Evolutionary conservation across 2,888 invertebrate species (phyloP).

Genomic region (Lithophane ornitopus): DNA sequence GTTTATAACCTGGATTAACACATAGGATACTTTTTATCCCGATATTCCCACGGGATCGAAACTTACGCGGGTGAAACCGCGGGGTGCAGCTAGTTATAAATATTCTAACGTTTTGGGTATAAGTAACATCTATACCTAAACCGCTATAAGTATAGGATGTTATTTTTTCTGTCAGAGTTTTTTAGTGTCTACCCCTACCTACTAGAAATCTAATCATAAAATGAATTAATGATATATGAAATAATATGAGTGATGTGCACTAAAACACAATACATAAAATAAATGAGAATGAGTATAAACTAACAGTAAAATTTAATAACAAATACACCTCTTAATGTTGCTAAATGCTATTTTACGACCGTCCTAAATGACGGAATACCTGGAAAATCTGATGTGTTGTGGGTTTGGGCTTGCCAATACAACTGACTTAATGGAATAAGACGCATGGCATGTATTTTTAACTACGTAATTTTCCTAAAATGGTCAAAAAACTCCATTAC

Average conservation of each 20-base stretch:
- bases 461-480: background rate
- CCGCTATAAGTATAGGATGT: background rate
- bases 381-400: background rate
- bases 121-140: background rate
- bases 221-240: background rate
- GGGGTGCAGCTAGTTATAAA: no score
- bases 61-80: no score
- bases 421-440: background rate
- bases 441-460: background rate
- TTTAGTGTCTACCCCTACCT: background rate
- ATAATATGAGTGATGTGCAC: background rate
- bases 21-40: no score
- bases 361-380: slow-evolving; percentile 16
- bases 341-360: slow-evolving; percentile 10
- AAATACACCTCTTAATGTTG: slow-evolving; percentile 3
- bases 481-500: background rate
- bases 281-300: background rate
- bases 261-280: slow-evolving; percentile 1
- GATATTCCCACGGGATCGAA: no score
- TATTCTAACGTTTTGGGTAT: no score
- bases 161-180: background rate
- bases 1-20: no score
- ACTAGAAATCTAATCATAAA: background rate
- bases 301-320: background rate
- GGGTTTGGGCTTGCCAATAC: background rate